Base-by-base conservation (phyloP, 1,140 invertebrate genomes). In the Penaeus vannamei region DNA sequence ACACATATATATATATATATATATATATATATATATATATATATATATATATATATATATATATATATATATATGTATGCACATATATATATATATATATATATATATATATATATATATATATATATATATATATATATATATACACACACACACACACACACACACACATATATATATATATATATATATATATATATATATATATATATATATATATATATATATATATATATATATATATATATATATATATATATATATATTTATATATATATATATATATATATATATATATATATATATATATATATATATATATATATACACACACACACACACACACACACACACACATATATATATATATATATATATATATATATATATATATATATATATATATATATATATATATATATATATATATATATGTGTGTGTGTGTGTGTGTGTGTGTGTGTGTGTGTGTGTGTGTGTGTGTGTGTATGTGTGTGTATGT, bases 41-140 rank as follows among this genome's bases (percentile, higher is more conserved):
- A 64, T 64, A 64, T 64, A 64, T 64, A 64, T 64, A 64, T 64
- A 64, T 64, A 64, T 64, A 64, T 64, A 64, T 64, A 64, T 64
- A 64, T 64, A 64, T 64, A 64, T 64, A 64, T 64, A 64, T 64
- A 64, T 64, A 64, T 64, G n/a, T 64, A 64, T 64, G n/a, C n/a
- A 64, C n/a, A 64, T 64, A n/a, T 64, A 64, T 64, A 64, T 64
- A 64, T 64, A 64, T 64, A 64, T 64, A n/a, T 64, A 64, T 64
- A 64, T 64, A 64, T 64, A 64, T 64, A n/a, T 64, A 64, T 64
- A 64, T 64, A 64, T 64, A 64, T 64, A n/a, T 64, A 64, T 64
- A 64, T 64, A 64, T 64, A 64, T 64, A 64, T 64, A 64, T 64
- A 64, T 64, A 64, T 64, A 64, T 19, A n/a, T 64, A 64, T 64